phyloP scores from a whole-genome alignment of 2,113 vertebrate species.

The Carollia perspicillata region DNA sequence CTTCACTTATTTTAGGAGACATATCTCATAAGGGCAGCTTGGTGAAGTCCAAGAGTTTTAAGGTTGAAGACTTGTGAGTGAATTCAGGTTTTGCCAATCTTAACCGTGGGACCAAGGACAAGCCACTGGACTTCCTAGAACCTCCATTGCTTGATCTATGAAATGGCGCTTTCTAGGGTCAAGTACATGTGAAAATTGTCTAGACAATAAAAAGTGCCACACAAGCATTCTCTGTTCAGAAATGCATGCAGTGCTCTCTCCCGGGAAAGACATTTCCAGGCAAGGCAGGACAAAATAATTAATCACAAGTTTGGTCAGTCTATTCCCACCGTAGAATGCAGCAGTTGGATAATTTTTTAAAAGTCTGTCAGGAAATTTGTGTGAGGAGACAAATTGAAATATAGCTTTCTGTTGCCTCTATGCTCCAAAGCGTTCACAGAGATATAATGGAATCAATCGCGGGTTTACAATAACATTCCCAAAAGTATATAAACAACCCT shows the following conservation, averaged over 20 bases:
- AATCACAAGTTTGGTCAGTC: not conserved
- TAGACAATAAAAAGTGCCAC: not conserved
- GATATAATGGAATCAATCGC: not conserved
- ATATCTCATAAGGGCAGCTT: not conserved
- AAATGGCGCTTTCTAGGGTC: not conserved
- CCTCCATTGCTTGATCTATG: not conserved
- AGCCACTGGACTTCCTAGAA: not conserved
- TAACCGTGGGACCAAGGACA: no score
- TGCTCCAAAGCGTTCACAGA: not conserved
- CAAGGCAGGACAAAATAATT: slow-evolving; percentile 18
- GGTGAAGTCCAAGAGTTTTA: not conserved
- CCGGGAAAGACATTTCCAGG: not conserved
- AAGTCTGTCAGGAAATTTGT: not conserved
- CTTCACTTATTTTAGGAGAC: not conserved
- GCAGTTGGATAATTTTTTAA: slow-evolving; percentile 9
- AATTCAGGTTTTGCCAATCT: not conserved
- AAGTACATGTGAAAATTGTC: not conserved
- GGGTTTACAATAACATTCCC: not conserved
- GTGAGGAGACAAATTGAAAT: not conserved
- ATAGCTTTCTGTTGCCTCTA: not conserved
- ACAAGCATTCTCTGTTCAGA: not conserved
- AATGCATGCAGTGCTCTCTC: not conserved
- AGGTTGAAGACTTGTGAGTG: not conserved
- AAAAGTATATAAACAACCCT: not conserved
- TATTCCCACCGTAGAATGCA: not conserved